These are phyloP conservation scores for Zosterops pallidus DNA, from an alignment of 2,113 vertebrate genomes.

Conservation along the genomic window DNA sequence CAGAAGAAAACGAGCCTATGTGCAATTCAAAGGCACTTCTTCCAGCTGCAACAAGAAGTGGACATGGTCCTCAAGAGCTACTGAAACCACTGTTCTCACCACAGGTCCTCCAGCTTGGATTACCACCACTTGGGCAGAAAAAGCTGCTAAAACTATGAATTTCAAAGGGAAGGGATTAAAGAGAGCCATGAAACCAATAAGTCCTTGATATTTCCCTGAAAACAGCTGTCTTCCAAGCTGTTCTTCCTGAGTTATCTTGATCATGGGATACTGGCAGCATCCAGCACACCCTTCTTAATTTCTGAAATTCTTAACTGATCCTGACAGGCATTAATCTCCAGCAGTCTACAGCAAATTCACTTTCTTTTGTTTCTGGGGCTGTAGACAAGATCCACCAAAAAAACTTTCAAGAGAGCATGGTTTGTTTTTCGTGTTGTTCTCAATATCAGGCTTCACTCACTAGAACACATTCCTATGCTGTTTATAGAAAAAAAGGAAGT, in stretches of 20 bases:
- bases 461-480: not conserved
- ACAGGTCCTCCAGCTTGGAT: not conserved
- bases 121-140: not conserved
- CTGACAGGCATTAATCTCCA: not conserved
- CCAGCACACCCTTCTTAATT: not conserved
- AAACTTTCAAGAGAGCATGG: not conserved
- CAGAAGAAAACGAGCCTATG: not conserved
- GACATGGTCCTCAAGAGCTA: not conserved
- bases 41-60: not conserved
- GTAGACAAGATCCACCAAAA: not conserved
- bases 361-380: not conserved
- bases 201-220: not conserved
- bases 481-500: not conserved
- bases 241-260: not conserved
- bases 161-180: not conserved
- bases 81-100: not conserved
- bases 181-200: not conserved
- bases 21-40: not conserved
- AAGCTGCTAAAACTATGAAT: not conserved
- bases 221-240: not conserved
- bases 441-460: not conserved
- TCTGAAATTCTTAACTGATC: not conserved
- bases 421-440: not conserved
- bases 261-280: not conserved
- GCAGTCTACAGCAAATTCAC: not conserved